Evolutionary conservation across 2,113 vertebrate genomes (phyloP), one percentile per base, ranked within the genome.

Genomic region (Malurus alboscapulatus): DNA sequence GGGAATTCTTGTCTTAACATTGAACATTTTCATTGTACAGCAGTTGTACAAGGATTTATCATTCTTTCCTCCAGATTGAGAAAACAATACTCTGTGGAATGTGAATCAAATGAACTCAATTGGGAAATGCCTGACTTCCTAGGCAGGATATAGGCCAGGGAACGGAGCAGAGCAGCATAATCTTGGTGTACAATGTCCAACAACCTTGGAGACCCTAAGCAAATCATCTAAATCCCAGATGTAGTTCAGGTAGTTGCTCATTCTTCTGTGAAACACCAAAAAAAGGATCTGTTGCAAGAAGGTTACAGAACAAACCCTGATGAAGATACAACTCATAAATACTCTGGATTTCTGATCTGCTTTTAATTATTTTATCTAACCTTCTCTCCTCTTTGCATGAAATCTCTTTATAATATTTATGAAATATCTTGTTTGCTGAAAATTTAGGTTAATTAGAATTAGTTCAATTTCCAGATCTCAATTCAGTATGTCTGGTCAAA

Each of bases 101-200:
- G 9, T n/a, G 32, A 42, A 74, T 75, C 19, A 44, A 67, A 86
- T 17, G 0, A 69, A 34, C 27, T 74, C 24, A 38, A 5, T 2
- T 65, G n/a, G 15, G 20, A 78, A n/a, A 36, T 38, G 9, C 45
- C 22, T 15, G 18, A 68, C 36, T 44, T 79, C 15, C 20, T 45
- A 38, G 11, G 13, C 12, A 25, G 51, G 13, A 6, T 12, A 38
- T 44, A 58, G 20, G 22, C 44, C 27, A 3, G 5, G 16, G 32
- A 79, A 66, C 8, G 10, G 47, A 61, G 29, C 12, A 40, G 15
- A 62, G 26, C 8, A 34, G 19, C 16, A 50, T 7, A 63, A 12
- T 21, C 63, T 65, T 1, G 1, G 30, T 5, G 2, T 27, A 34
- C 8, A 17, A 22, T 1, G 2, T 40, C 26, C 5, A 1, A 29